Conservation (phyloP, 2,888 invertebrate species). For the Drosophila atroscutellata region DNA sequence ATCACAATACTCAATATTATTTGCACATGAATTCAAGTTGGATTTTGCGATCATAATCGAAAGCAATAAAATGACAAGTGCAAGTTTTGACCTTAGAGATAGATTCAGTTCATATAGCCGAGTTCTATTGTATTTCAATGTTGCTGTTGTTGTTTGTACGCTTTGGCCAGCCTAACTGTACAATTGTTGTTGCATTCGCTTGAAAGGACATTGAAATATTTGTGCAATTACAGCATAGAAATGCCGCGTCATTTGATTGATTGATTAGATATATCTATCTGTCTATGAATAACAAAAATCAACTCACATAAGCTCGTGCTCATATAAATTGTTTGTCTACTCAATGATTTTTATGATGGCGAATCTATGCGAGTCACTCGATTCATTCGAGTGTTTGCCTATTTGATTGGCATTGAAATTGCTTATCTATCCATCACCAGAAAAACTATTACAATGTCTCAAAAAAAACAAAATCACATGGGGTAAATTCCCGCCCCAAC, state of each 20-base stretch:
- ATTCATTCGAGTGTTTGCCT: constrained; percentile 22
- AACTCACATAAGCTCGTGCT: constrained; percentile 1
- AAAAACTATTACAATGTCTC: constrained; percentile 69
- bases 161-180: constrained; percentile 60
- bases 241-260: constrained; percentile 62
- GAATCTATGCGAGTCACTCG: constrained; percentile 43
- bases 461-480: constrained; percentile 16
- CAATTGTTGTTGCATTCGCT: constrained; percentile 26
- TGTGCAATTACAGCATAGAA: constrained; percentile 56
- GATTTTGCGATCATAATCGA: constrained; percentile 67
- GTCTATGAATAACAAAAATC: neutral
- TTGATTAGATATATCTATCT: constrained; percentile 65
- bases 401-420: constrained; percentile 58
- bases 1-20: constrained; percentile 55
- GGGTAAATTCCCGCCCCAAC: constrained; percentile 6
- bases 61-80: constrained; percentile 61
- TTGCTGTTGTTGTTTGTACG: constrained; percentile 27
- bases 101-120: constrained; percentile 7
- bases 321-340: constrained; percentile 41
- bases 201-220: constrained; percentile 77
- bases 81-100: constrained; percentile 64
- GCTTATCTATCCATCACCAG: constrained; percentile 27
- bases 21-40: constrained; percentile 64
- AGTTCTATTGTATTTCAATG: constrained; percentile 33
- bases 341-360: constrained; percentile 54